Base-by-base conservation (phyloP, 2,888 invertebrate species). In the Thalpophila matura region DNA sequence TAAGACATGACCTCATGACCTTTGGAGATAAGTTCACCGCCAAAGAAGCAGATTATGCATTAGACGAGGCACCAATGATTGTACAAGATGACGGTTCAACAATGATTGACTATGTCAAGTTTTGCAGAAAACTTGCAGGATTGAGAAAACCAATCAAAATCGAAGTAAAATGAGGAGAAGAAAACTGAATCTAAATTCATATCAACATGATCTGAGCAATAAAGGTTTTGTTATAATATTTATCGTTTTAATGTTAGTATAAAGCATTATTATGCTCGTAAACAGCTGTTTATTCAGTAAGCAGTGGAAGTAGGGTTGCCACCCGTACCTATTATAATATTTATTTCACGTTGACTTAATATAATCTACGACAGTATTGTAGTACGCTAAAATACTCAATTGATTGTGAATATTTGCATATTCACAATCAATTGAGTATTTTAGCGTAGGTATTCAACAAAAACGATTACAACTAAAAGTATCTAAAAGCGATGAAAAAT, bases 71-170 rank as follows among this genome's bases (percentile, higher is more conserved):
- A 0, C 96, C 96, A 0, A 86, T 95, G 54, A 90, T 95, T 22
- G 73, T 79, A n/a, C 91, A 95, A 58, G 93, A 95, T 37, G 95
- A 95, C 57, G 95, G 96, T 2, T 85, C 82, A 63, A 86, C 89
- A 26, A 96, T 96, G 95, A 96, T 96, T 65, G 96, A 96, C 83
- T 96, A 96, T 81, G 91, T 95, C 14, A 95, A 95, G 31, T 96
- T 96, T 81, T 96, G 96, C 84, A 95, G 95, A 69, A 95, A 95
- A 78, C 90, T 96, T 2, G 95, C 95, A 49, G 96, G 96, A 6
- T 87, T 96, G 66, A 91, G 95, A 42, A 96, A 96, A 80, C 80
- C 89, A 1, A 89, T 84, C 24, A 93, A 89, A 82, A 79, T 74
- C 35, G 55, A 80, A 45, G 63, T 62, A 7, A 49, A 68, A 47